Percentiles rank a stretch among this genome's conserved stretches.
Evolutionary conservation across 2,888 invertebrate genomes (phyloP).

Genomic region (Sphaerophoria rueppellii): DNA sequence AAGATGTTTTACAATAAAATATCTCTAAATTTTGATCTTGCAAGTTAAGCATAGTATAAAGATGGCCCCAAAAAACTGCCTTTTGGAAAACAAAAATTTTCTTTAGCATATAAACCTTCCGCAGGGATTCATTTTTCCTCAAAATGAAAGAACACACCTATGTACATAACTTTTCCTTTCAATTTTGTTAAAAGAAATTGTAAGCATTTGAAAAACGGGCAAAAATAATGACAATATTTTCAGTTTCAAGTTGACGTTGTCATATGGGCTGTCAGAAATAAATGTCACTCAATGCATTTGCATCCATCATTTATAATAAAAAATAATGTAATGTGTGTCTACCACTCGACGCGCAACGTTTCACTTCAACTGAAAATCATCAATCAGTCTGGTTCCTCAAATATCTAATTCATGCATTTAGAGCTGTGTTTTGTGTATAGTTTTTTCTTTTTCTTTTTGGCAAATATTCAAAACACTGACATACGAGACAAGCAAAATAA

Average conservation of each 20-base stretch:
- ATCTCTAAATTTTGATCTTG: too few relatives aligned
- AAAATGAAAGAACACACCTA: too few relatives aligned
- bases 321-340: neutral
- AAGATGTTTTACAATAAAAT: too few relatives aligned
- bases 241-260: constrained; percentile 17
- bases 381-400: constrained; percentile 51
- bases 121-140: too few relatives aligned
- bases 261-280: constrained; percentile 27
- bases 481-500: constrained; percentile 5
- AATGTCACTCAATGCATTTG: constrained; percentile 42
- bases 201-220: neutral
- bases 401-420: neutral
- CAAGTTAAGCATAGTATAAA: too few relatives aligned
- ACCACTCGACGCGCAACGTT: constrained; percentile 48
- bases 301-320: constrained; percentile 34
- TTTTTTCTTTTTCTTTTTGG: neutral
- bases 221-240: neutral
- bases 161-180: too few relatives aligned
- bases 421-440: neutral
- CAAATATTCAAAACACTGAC: constrained; percentile 29
- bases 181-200: neutral
- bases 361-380: constrained; percentile 57
- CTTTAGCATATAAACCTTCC: too few relatives aligned
- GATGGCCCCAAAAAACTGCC: too few relatives aligned
- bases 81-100: too few relatives aligned